Conservation (phyloP, 2,888 invertebrate species). For the Bruchidius siliquastri region DNA sequence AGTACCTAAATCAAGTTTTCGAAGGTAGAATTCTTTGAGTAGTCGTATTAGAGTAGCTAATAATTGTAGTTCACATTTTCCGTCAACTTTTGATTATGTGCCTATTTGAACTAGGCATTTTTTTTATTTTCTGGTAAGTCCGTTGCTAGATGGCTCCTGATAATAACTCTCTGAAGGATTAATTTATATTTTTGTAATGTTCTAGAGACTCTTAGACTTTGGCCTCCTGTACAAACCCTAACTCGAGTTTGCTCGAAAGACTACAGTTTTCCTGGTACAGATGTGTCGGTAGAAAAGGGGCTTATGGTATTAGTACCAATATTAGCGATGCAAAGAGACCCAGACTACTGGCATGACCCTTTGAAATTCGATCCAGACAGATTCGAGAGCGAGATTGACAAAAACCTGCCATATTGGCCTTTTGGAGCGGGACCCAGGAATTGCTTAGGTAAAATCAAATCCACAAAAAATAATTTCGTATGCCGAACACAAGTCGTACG, state of each 20-base stretch:
- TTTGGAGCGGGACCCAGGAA: conserved; percentile 38
- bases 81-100: no score
- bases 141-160: no score
- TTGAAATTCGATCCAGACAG: conserved; percentile 44
- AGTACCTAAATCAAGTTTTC: conserved; percentile 43
- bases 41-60: no score
- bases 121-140: no score
- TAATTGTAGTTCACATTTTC: no score
- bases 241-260: conserved; percentile 28
- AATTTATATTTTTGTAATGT: no score
- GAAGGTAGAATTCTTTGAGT: conserved; percentile 15
- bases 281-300: conserved; percentile 32
- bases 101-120: no score
- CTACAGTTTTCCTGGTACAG: conserved; percentile 26
- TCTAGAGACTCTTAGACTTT: conserved; percentile 42
- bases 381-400: conserved; percentile 37
- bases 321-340: conserved; percentile 37
- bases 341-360: conserved; percentile 40
- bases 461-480: no score
- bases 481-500: no score
- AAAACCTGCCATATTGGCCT: conserved; percentile 29
- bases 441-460: conserved; percentile 38
- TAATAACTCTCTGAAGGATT: no score
- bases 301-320: conserved; percentile 34
- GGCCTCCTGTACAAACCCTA: conserved; percentile 38